Base-by-base conservation (phyloP, 2,113 vertebrate genomes). In the Micromys minutus region DNA sequence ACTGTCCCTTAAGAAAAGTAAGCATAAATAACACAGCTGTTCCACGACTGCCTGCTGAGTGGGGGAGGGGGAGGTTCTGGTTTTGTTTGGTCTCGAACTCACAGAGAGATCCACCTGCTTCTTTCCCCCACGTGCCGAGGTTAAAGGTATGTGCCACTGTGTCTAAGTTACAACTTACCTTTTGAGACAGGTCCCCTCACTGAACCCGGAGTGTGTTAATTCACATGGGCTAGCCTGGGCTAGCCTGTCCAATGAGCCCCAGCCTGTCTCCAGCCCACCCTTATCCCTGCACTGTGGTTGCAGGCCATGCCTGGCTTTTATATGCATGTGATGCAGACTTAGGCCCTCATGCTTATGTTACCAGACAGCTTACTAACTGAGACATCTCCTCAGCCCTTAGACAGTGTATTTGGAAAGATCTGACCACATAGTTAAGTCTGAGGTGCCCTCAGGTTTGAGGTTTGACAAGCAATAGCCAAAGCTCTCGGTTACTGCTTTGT, bases 1-100 rank as follows among this genome's bases (percentile, higher is more conserved):
- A 92, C 92, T 81, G 47, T 63, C 87, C 63, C 67, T 34, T 29
- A 97, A 90, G 65, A 76, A 65, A 94, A 93, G 74, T 86, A 95
- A 95, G 45, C 81, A 90, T 72, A 81, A 95, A 67, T 47, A 69
- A 79, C 67, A n/a, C n/a, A n/a, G n/a, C n/a, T n/a, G n/a, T n/a
- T n/a, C n/a, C n/a, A n/a, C n/a, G n/a, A n/a, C n/a, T n/a, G n/a
- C n/a, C n/a, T n/a, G n/a, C n/a, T n/a, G n/a, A n/a, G n/a, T n/a
- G n/a, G n/a, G n/a, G n/a, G n/a, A n/a, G n/a, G n/a, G n/a, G 65
- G 52, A 50, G 71, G 52, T 63, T 26, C n/a, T 83, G 15, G 5
- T 12, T 74, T 6, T 45, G 7, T 81, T 91, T 85, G 21, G 77
- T 55, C 77, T 80, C 11, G 21, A 57, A 24, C 79, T 39, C 52